Conservation (phyloP, 2,797 vertebrate species). For the Octomys mimax region DNA sequence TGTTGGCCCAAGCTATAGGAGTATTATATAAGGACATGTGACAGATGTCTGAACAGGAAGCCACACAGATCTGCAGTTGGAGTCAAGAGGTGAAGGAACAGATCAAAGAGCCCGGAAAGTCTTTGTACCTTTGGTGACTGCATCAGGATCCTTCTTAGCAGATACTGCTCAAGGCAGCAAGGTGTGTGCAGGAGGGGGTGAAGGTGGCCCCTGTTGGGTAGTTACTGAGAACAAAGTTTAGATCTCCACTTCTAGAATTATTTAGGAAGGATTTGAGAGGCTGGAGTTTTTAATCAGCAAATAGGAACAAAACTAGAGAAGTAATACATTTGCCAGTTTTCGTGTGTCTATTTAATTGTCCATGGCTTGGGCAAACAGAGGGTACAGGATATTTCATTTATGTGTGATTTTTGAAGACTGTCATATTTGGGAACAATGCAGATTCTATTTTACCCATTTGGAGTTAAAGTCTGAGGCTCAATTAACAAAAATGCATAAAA, state of each 20-base stretch:
- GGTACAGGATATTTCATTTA: not conserved
- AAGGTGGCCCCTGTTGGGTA: not conserved
- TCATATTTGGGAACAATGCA: not conserved
- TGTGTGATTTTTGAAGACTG: not conserved
- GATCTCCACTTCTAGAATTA: not conserved
- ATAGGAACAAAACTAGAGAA: constrained; percentile 14
- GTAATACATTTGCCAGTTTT: constrained; percentile 16
- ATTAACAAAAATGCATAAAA: not conserved
- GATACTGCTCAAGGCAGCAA: not conserved
- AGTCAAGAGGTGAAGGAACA: constrained; percentile 17
- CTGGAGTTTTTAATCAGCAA: constrained; percentile 3
- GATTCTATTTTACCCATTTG: constrained; percentile 1
- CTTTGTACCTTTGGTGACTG: not conserved
- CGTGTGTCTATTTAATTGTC: not conserved
- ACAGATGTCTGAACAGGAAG: not conserved
- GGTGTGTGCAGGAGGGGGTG: not conserved
- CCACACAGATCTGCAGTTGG: not conserved
- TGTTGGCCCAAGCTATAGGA: not conserved
- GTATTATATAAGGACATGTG: constrained; percentile 14
- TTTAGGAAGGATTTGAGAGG: not conserved
- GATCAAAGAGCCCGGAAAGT: not conserved
- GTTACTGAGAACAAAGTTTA: not conserved
- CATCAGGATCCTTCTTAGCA: not conserved
- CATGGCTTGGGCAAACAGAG: not conserved
- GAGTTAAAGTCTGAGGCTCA: constrained; percentile 14